Conservation (phyloP, 2,113 vertebrate species). For the Halcyon malimbica region DNA sequence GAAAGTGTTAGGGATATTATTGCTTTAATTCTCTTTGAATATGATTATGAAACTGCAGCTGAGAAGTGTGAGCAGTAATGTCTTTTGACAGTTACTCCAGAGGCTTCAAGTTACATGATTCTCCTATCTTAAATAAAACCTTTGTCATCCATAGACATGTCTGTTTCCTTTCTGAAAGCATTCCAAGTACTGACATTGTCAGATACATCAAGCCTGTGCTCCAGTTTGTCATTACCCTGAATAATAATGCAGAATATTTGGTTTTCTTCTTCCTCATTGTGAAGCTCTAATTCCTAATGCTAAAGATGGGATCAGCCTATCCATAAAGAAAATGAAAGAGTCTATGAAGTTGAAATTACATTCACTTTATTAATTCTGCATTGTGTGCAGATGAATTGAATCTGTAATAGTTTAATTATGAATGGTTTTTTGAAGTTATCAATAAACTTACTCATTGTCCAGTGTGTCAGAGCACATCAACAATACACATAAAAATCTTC, state of each 20-base stretch:
- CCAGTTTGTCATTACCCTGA: neutral
- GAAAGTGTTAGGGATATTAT: conserved; percentile 22
- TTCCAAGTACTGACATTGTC: conserved; percentile 8
- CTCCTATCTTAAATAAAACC: conserved; percentile 36
- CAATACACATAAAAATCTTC: neutral
- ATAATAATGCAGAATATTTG: conserved; percentile 2
- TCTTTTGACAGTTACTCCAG: conserved; percentile 49
- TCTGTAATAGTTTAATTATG: neutral
- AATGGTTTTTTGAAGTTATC: conserved; percentile 52
- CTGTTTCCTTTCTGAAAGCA: neutral
- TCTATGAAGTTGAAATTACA: conserved; percentile 36
- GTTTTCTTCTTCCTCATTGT: neutral
- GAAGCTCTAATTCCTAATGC: neutral
- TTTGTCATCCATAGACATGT: neutral
- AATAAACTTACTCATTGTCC: conserved; percentile 33
- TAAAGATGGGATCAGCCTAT: conserved; percentile 21
- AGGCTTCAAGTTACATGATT: conserved; percentile 41
- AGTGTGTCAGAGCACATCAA: conserved; percentile 24
- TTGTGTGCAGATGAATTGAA: neutral
- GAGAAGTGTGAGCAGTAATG: conserved; percentile 31
- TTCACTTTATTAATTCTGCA: conserved; percentile 25
- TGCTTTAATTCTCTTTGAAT: conserved; percentile 60
- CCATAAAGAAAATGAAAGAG: conserved; percentile 34
- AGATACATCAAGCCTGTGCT: neutral
- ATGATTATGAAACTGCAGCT: conserved; percentile 23